Conservation (phyloP, 2,888 invertebrate species). For the Macropis europaea region DNA sequence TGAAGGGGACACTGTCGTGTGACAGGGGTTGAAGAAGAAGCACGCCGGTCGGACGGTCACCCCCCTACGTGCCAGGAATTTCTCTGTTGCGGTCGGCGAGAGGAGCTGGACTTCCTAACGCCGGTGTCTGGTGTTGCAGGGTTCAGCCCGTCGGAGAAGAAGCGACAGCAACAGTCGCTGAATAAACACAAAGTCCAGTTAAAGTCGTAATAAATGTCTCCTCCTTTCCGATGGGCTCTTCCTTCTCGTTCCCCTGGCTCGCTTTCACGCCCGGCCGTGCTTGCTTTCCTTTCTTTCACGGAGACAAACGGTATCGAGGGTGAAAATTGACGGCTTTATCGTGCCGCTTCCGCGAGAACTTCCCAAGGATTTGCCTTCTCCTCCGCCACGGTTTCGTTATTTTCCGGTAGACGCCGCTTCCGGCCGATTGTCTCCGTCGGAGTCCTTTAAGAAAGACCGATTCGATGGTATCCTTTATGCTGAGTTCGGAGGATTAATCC, state of each 20-base stretch:
- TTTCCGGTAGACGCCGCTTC: constrained; percentile 29
- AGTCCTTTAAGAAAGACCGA: constrained; percentile 47
- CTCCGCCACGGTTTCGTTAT: constrained; percentile 57
- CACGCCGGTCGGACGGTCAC: constrained; percentile 66
- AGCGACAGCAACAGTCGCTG: constrained; percentile 77
- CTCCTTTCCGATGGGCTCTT: constrained; percentile 69
- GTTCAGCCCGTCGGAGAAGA: constrained; percentile 28
- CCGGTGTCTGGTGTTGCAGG: constrained; percentile 38
- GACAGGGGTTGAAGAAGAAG: constrained; percentile 73
- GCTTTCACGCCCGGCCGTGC: constrained; percentile 55
- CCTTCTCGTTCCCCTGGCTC: constrained; percentile 42
- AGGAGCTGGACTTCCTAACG: constrained; percentile 34
- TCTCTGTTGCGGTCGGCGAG: constrained; percentile 41
- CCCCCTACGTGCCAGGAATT: constrained; percentile 74
- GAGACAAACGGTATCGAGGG: constrained; percentile 73
- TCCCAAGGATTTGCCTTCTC: constrained; percentile 55
- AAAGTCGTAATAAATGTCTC: constrained; percentile 79
- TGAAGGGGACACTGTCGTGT: constrained; percentile 51
- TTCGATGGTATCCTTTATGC: constrained; percentile 40
- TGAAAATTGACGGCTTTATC: constrained; percentile 76
- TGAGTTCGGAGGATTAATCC: constrained; percentile 1
- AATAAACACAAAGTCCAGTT: constrained; percentile 80
- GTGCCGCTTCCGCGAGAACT: constrained; percentile 65
- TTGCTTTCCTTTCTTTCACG: constrained; percentile 66
- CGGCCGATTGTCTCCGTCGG: constrained; percentile 28